phyloP scores from a whole-genome alignment of 2,113 vertebrate genomes.

The Platichthys stellatus region DNA sequence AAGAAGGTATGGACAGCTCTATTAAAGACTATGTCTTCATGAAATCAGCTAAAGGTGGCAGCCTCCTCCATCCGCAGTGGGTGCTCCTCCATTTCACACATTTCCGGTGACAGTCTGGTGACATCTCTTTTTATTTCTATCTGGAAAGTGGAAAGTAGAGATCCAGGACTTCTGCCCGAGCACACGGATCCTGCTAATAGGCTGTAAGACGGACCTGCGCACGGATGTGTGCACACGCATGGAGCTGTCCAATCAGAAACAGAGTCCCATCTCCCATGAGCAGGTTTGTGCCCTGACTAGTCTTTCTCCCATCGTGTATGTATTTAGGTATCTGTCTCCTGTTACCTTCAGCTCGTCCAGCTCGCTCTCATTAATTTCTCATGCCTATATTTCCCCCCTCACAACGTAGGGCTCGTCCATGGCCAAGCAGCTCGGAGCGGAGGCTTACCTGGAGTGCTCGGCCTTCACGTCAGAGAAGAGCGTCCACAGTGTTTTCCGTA shows the following conservation, averaged over 20 bases:
- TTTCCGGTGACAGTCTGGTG: background rate
- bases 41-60: background rate
- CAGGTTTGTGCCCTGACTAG: constrained; percentile 82
- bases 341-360: background rate
- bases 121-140: background rate
- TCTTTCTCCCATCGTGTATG: background rate
- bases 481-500: constrained; percentile 93
- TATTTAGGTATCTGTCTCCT: background rate
- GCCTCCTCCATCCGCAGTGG: background rate
- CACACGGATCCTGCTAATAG: constrained; percentile 91
- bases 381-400: background rate
- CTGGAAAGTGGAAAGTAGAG: constrained; percentile 91
- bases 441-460: constrained; percentile 93
- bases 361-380: background rate
- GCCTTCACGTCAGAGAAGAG: constrained; percentile 97
- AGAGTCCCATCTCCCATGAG: constrained; percentile 90
- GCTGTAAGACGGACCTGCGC: constrained; percentile 93
- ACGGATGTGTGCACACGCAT: constrained; percentile 96
- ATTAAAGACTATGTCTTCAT: too few species aligned
- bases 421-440: constrained; percentile 91
- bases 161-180: constrained; percentile 93
- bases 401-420: constrained; percentile 84
- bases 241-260: constrained; percentile 95
- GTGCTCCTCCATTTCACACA: background rate
- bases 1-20: constrained; percentile 87